A percentile compares a stretch with the other conserved stretches of the same genome.
Conservation (phyloP, 2,797 vertebrate genomes). For the Uromys caudimaculatus region DNA sequence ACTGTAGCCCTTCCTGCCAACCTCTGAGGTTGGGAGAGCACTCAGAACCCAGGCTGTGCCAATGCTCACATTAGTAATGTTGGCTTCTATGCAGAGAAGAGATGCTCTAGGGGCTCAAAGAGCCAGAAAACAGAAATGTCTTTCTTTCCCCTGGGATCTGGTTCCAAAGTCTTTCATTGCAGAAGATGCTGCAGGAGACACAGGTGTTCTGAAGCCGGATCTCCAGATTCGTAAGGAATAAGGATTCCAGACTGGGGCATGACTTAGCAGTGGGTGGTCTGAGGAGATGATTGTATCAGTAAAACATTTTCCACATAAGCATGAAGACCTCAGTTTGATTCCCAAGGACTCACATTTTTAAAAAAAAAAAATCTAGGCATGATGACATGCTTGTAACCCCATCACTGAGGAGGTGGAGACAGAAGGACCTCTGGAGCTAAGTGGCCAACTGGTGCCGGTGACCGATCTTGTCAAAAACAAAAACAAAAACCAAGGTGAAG, state of each 20-base stretch:
- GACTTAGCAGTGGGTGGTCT: background rate
- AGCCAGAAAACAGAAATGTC: background rate
- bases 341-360: background rate
- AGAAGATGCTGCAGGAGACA: background rate
- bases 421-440: background rate
- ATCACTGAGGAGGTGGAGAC: background rate
- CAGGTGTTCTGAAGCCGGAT: background rate
- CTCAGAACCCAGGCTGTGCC: background rate
- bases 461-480: background rate
- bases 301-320: background rate
- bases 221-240: background rate
- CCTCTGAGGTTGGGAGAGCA: background rate
- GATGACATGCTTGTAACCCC: background rate
- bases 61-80: background rate
- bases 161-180: background rate
- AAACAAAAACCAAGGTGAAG: background rate
- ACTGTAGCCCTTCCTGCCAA: background rate
- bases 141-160: constrained; percentile 2
- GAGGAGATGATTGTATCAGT: background rate
- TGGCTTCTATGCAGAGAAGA: background rate
- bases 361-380: background rate
- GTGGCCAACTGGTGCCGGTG: background rate
- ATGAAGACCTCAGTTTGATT: background rate
- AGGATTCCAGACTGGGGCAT: background rate
- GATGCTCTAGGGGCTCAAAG: background rate